Base-by-base conservation (phyloP, 2,113 vertebrate genomes). In the Notiomystis cincta region DNA sequence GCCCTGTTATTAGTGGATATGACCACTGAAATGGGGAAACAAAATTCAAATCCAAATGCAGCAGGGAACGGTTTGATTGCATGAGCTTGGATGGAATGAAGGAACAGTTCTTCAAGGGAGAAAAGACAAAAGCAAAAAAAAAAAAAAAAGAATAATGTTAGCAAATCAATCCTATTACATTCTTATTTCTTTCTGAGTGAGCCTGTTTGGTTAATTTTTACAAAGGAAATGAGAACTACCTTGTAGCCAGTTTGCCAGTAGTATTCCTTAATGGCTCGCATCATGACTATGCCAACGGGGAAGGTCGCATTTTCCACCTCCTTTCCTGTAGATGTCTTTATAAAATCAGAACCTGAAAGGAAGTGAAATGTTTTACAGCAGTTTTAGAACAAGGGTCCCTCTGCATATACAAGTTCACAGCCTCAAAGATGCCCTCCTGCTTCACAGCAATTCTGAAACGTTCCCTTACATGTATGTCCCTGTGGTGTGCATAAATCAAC, bases 321-420 rank as follows among this genome's bases (percentile, higher is more conserved):
- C 96, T 99, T 99, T 91, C 99, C 99, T 10, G 99, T 99, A 24
- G 99, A 99, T 0, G 99, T 99, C 97, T 99, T 99, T 97, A 99
- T 99, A 96, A 99, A 99, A 98, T 99, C 99, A 25, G 99, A 99
- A 94, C 99, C 99, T 99, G 97, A 62, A 94, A 95, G 33, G 42
- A 95, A 96, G 81, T 9, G 90, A 89, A 97, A 84, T 80, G 56
- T 28, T 89, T 81, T 51, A 71, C 2, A 71, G 82, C 62, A 96
- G 83, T 88, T 89, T 90, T 42, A 82, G 50, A 80, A 54, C 27
- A 81, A 48, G 19, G 72, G 61, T 9, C 60, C 65, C 35, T 71
- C 37, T 38, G 61, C 40, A 51, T 13, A 60, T 7, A 13, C 10
- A 28, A 80, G 28, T 35, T 90, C 84, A 73, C 23, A 15, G 28